Evolutionary conservation across 2,888 invertebrate genomes (phyloP).

Genomic region (Synanthedon formicaeformis): DNA sequence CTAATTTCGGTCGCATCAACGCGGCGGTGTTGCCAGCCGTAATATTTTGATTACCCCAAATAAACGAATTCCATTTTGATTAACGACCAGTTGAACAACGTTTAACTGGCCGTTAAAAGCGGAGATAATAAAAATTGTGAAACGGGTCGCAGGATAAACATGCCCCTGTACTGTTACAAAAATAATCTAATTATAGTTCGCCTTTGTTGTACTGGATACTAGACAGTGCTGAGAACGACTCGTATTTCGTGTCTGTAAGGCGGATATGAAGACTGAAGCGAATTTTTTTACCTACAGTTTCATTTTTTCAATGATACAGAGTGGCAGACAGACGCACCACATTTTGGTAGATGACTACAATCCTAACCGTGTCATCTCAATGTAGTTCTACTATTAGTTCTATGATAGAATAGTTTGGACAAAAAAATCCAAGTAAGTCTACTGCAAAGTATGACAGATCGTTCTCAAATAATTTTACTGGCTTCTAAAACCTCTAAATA

Average conservation of each 20-base stretch:
- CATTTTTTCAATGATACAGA: too few relatives aligned
- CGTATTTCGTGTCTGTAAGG: not conserved
- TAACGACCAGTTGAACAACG: slow-evolving; percentile 25
- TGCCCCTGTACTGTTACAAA: slow-evolving; percentile 7
- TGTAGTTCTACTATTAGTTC: too few relatives aligned
- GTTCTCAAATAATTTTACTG: too few relatives aligned
- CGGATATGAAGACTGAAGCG: too few relatives aligned
- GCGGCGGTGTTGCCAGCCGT: not conserved
- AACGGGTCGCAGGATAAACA: slow-evolving; percentile 29
- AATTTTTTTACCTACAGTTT: too few relatives aligned
- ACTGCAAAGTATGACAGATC: too few relatives aligned
- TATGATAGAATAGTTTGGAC: too few relatives aligned
- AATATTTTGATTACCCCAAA: slow-evolving; percentile 29
- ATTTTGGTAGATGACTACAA: too few relatives aligned
- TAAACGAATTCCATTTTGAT: slow-evolving; percentile 26
- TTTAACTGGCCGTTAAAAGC: slow-evolving; percentile 37
- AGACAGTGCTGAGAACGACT: not conserved
- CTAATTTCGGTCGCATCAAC: not conserved
- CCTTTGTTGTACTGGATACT: not conserved
- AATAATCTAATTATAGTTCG: not conserved
- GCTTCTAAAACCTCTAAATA: too few relatives aligned
- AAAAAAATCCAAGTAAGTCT: too few relatives aligned
- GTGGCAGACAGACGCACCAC: too few relatives aligned
- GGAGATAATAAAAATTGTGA: slow-evolving; percentile 38
- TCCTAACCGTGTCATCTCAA: too few relatives aligned